Base-by-base conservation (phyloP, 1,140 invertebrate species). In the Phenacoccus solenopsis region DNA sequence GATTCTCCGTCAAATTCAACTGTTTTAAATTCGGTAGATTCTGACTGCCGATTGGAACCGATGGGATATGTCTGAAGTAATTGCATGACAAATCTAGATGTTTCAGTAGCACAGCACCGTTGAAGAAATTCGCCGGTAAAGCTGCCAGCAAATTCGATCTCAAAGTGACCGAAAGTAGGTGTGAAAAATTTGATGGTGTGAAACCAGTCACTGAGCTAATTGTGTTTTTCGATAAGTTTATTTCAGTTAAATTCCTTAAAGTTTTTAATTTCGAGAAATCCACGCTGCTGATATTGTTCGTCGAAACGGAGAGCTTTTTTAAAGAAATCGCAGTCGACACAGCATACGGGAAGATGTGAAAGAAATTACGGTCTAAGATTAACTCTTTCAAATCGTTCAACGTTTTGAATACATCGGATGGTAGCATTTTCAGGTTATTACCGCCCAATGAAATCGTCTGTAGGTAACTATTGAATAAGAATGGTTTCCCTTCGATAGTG, bases 1-100 rank as follows among this genome's bases (percentile, higher is more conserved):
- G 89, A 80, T 96, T 96, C 1, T 84, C 84, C 3, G 90, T 91
- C 28, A 95, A 79, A 76, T 93, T 92, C 0, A 96, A 78, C 81
- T 86, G 88, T 1, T 83, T 83, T 0, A 94, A 75, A 1, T 84
- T 83, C 0, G 88, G 87, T 16, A 92, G 78, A 38, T 89, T 87
- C 25, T 85, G 83, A 69, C 89, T 87, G 0, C 90, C 89, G 13
- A 94, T 76, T 0, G 89, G 87, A 0, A 87, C 84, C 12, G 88
- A 89, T 1, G 92, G 92, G 69, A 94, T 88, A 75, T 91, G 86
- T 70, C 85, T 83, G 71, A 96, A 91, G 59, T 85, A 83, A 80
- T 96, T 96, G 68, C 83, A 83, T 0, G 91, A 89, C 24, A 95
- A 78, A 77, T 93, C 89, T 0, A 95, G 83, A 38, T 86, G 83